Base-by-base conservation (phyloP, 2,888 invertebrate genomes). In the Lycocerus yunnanus region DNA sequence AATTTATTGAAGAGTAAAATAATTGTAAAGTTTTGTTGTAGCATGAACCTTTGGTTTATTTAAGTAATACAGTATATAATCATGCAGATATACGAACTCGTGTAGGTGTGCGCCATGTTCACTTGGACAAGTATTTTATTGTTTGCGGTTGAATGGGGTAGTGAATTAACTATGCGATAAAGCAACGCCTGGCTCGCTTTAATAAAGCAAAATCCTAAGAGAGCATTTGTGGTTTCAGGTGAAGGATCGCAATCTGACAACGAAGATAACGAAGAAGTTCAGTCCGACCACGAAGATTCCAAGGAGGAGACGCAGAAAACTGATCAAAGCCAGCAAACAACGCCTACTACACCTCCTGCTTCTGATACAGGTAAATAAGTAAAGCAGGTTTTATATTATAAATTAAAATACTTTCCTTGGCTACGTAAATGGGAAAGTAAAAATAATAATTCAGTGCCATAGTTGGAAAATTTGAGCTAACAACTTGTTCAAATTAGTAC, bases 271-370 rank as follows among this genome's bases (percentile, higher is more conserved):
- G 20, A 73, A 15, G 76, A 72, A 71, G 60, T 68, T 15, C 71
- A 75, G 63, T 81, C 81, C 65, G 82, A 83, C 68, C 81, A 81
- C 76, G 81, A 81, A 78, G 81, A 82, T 60, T 79, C 78, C n/a
- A 81, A 81, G 71, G 83, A 83, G 71, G 86, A 86, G 80, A 85
- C 84, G 75, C 86, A 86, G 80, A 87, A 86, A 83, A 87, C 86
- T 79, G 87, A 87, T 81, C 87, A 87, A 81, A 87, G 87, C 81
- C 87, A 87, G 82, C 87, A 87, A 81, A 87, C 87, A 14, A 87
- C 87, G 15, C 87, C 87, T 58, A 87, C 87, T 43, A 86, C 86
- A 24, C 87, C 87, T 68, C 86, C 87, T 68, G 72, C 80, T n/a
- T 82, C 81, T 69, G 83, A 82, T 76, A 74, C 75, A 61, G 81